Conservation (phyloP, 2,113 vertebrate genomes). For the Eulacestoma nigropectus region DNA sequence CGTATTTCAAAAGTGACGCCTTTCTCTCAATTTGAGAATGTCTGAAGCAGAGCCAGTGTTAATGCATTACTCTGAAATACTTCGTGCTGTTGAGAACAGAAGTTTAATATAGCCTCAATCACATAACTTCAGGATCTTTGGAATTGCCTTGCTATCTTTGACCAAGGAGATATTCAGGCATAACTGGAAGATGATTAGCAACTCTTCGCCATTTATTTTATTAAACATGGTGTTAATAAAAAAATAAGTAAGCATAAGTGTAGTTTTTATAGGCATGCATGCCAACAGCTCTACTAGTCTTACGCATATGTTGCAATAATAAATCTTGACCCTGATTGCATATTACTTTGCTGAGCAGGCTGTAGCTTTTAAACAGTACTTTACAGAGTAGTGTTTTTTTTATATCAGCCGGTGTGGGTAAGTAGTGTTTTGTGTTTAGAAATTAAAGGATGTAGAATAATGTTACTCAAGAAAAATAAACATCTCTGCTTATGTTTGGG, state of each 20-base stretch:
- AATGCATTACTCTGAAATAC: not conserved
- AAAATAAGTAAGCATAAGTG: not conserved
- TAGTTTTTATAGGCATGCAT: not conserved
- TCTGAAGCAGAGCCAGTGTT: not conserved
- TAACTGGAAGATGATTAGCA: not conserved
- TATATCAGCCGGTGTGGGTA: not conserved
- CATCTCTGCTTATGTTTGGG: not conserved
- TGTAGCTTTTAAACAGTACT: not conserved
- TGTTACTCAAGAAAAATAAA: not conserved
- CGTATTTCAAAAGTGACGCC: not conserved
- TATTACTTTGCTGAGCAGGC: not conserved
- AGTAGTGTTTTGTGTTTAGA: not conserved
- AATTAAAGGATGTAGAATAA: not conserved
- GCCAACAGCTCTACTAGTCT: not conserved
- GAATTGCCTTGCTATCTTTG: not conserved
- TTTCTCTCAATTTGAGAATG: not conserved
- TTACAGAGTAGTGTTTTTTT: not conserved
- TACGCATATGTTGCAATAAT: not conserved
- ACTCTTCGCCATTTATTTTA: not conserved
- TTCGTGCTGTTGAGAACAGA: not conserved
- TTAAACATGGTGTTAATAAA: not conserved
- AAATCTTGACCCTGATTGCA: not conserved
- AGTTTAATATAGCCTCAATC: not conserved
- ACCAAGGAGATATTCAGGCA: not conserved
- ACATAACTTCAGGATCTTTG: not conserved